Evolutionary conservation across 2,888 invertebrate genomes (phyloP), one percentile per base, ranked within the genome.

Genomic region (Drosophila demipolita): DNA sequence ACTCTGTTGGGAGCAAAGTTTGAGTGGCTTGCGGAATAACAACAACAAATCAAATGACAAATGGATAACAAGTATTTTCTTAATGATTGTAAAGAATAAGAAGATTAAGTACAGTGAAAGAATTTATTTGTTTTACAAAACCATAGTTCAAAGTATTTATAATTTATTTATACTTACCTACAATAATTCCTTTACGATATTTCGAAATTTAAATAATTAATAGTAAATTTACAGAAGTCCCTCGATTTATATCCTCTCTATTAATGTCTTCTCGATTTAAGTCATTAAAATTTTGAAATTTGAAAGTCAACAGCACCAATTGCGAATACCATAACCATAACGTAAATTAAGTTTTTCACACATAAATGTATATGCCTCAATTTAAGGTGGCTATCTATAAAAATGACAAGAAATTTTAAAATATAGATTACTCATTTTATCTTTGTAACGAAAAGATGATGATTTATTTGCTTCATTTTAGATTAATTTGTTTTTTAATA

Each of bases 1-100:
- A 61, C 53, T 60, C 48, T 36, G 12, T 33, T 33, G 26, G 12
- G 20, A 26, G 15, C 12, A 29, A 53, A 33, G 33, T 68, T 59
- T 59, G 15, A 42, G 57, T 42, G 29, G 11, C 6, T 32, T 45
- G 45, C 45, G 15, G 45, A 23, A 9, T n/a, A 38, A 9, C 15
- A 55, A 23, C 45, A 33, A 26, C 52, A 5, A 26, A 20, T 17
- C 26, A 7, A 35, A 57, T 20, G 23, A 29, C 7, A 50, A 20
- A 33, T 48, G 40, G 32, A 32, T 59, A 26, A 36, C 6, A 52
- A 45, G 49, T 4, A 38, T 23, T 23, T 20, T 15, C 1, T 33
- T 53, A 53, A 35, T 53, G 53, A 53, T 35, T 53, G 9, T 3
- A 3, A 17, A 23, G 4, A 35, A 9, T 7, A 23, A 45, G 45